phyloP scores from a whole-genome alignment of 2,113 vertebrate species.

The Leptodactylus fuscus region DNA sequence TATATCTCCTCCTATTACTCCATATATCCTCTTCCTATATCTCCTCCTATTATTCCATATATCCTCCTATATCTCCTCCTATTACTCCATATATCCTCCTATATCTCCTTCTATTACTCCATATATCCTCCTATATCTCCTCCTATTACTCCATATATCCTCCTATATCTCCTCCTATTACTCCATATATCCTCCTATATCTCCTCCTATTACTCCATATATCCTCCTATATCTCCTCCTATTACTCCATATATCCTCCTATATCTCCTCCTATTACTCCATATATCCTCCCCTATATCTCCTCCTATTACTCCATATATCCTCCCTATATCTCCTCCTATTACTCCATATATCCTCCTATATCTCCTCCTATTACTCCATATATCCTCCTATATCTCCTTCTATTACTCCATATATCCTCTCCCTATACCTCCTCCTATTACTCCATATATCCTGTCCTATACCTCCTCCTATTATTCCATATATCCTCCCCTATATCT shows the following conservation, averaged over 20 bases:
- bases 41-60: constrained; percentile 19
- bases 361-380: not conserved
- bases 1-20: not conserved
- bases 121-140: constrained; percentile 13
- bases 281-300: not conserved
- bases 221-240: constrained; percentile 7
- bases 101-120: constrained; percentile 1
- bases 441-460: not conserved
- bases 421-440: not conserved
- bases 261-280: constrained; percentile 6
- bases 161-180: not conserved
- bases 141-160: not conserved
- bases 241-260: constrained; percentile 7
- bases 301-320: constrained; percentile 4
- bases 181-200: not conserved
- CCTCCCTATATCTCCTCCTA: not conserved
- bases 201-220: constrained; percentile 2
- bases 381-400: not conserved
- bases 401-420: too few species aligned
- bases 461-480: not conserved
- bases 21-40: constrained; percentile 7
- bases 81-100: constrained; percentile 13
- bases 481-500: too few species aligned
- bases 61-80: not conserved
- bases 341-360: not conserved